These are phyloP conservation scores for Gymnocephalus cernua DNA, from an alignment of 2,113 vertebrate genomes.

Conservation along the genomic window DNA sequence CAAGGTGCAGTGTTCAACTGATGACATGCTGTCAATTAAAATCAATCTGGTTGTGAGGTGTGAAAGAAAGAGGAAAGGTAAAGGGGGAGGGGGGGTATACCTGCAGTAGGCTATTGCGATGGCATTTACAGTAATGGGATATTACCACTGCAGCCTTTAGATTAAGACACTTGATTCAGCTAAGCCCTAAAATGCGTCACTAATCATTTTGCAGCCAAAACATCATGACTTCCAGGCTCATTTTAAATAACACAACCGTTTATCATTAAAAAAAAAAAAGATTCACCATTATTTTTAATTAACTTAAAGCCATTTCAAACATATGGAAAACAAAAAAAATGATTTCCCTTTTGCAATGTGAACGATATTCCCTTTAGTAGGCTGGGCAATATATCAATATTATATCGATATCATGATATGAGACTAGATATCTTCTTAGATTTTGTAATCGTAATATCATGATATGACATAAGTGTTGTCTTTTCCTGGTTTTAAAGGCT, in stretches of 20 bases:
- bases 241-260: conserved; percentile 1
- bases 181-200: conserved; percentile 14
- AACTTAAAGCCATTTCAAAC: not conserved
- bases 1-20: conserved; percentile 63
- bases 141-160: conserved; percentile 35
- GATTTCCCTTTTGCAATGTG: not conserved
- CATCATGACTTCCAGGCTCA: conserved; percentile 20
- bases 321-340: not conserved
- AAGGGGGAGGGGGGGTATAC: conserved; percentile 36
- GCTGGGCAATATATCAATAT: too few relatives aligned
- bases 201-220: conserved; percentile 40
- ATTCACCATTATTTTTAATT: not conserved
- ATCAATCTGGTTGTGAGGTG: conserved; percentile 67
- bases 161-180: conserved; percentile 40
- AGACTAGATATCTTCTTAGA: too few relatives aligned
- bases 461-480: too few relatives aligned
- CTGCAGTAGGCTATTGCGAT: conserved; percentile 28
- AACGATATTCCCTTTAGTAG: not conserved
- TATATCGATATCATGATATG: too few relatives aligned
- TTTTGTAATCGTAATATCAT: too few relatives aligned
- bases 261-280: conserved; percentile 2
- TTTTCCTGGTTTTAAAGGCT: too few relatives aligned
- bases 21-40: conserved; percentile 74
- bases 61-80: conserved; percentile 48
- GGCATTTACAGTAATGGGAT: conserved; percentile 45